Evolutionary conservation across 2,888 invertebrate genomes (phyloP).

Genomic region (Cryptocheilus praepositus): DNA sequence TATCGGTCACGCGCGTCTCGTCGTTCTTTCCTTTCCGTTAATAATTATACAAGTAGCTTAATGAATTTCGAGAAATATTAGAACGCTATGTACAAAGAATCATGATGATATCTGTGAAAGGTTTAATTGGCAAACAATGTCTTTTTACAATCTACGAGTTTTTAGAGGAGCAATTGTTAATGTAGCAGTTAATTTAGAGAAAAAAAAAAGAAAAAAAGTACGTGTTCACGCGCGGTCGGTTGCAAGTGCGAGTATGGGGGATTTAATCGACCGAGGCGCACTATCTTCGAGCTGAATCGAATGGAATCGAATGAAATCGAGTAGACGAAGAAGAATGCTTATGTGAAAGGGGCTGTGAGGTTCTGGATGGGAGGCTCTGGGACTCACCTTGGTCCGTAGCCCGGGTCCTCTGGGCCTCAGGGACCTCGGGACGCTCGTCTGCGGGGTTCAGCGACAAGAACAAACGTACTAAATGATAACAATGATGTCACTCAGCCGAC

Average conservation of each 20-base stretch:
- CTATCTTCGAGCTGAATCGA: neutral
- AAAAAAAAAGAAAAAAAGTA: constrained; percentile 5
- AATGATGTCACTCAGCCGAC: constrained; percentile 70
- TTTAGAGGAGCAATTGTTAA: constrained; percentile 33
- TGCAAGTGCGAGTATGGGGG: too few relatives aligned
- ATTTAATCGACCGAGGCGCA: too few relatives aligned
- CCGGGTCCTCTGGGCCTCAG: constrained; percentile 71
- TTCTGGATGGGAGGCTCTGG: constrained; percentile 31
- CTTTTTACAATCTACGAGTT: constrained; percentile 26
- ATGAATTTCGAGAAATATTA: too few relatives aligned
- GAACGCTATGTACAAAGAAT: too few relatives aligned
- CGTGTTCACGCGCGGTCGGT: too few relatives aligned
- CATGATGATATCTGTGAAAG: constrained; percentile 5
- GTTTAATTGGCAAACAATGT: constrained; percentile 7
- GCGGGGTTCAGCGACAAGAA: constrained; percentile 88
- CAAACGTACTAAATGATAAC: constrained; percentile 81
- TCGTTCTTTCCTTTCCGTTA: too few relatives aligned
- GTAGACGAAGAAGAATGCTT: neutral
- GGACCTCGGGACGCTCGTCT: constrained; percentile 70
- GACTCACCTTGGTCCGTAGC: constrained; percentile 76
- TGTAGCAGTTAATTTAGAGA: constrained; percentile 34
- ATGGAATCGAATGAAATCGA: neutral
- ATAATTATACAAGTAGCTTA: too few relatives aligned
- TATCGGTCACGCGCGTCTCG: too few relatives aligned
- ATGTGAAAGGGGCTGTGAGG: constrained; percentile 18